phyloP scores from a whole-genome alignment of 2,797 vertebrate species.

The Heliangelus exortis region DNA sequence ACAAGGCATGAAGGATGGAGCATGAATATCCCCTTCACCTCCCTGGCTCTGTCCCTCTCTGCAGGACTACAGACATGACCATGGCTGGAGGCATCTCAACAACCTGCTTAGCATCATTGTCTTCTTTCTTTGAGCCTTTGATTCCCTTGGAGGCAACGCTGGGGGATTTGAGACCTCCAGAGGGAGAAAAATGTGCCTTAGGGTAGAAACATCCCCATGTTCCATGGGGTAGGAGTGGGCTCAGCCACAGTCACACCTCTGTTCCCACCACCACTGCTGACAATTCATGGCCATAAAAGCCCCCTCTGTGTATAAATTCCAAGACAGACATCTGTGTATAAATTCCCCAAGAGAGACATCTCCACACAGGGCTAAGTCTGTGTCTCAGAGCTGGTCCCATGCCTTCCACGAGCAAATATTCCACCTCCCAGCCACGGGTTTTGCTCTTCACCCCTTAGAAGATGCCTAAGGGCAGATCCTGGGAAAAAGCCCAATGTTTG shows the following conservation, averaged over 20 bases:
- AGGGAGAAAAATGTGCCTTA: background rate
- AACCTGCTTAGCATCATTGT: background rate
- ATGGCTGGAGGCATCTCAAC: background rate
- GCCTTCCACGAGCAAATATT: background rate
- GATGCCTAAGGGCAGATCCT: background rate
- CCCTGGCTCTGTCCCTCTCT: background rate
- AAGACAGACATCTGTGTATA: background rate
- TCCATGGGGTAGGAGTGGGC: background rate
- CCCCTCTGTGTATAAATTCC: background rate
- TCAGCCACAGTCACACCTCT: background rate
- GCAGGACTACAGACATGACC: background rate
- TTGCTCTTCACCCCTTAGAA: background rate
- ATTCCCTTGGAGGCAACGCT: background rate
- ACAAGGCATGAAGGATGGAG: constrained; percentile 56
- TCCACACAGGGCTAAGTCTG: background rate
- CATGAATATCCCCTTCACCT: background rate
- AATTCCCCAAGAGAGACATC: background rate
- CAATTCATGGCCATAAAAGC: background rate
- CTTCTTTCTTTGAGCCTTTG: background rate
- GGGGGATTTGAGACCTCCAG: background rate
- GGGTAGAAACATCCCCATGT: background rate
- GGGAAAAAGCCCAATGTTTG: background rate
- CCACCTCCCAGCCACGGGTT: background rate
- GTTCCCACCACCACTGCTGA: background rate
- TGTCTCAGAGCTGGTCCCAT: background rate